These are phyloP conservation scores for Propithecus perrieri DNA, from an alignment of 2,797 vertebrate genomes.

Conservation along the genomic window DNA sequence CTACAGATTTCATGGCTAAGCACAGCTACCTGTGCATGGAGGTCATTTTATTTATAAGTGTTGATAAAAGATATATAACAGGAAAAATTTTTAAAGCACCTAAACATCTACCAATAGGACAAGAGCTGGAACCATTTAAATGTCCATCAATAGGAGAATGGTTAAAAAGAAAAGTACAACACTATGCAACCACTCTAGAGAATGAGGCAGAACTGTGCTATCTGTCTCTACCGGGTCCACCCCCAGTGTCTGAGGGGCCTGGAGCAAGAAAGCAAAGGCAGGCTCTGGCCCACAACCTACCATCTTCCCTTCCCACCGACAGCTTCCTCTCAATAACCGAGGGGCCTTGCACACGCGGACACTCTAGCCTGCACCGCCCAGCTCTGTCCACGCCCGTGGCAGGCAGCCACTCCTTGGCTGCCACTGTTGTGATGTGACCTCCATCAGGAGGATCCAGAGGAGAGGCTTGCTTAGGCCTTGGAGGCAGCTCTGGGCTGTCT, in stretches of 20 bases:
- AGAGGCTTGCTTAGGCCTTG: background rate
- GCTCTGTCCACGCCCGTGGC: background rate
- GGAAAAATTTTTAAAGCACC: background rate
- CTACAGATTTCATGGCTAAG: rapidly evolving
- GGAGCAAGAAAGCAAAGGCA: background rate
- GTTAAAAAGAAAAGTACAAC: background rate
- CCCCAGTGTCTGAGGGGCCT: background rate
- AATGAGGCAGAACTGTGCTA: background rate
- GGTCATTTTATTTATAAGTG: too few relatives aligned
- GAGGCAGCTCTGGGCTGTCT: background rate
- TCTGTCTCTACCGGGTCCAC: background rate
- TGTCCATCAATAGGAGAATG: background rate
- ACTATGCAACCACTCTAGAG: background rate
- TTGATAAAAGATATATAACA: background rate
- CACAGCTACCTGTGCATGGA: rapidly evolving
- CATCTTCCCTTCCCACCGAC: background rate
- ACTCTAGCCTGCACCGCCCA: too few relatives aligned
- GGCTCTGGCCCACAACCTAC: background rate
- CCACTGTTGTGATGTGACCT: too few relatives aligned
- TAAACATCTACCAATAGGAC: background rate
- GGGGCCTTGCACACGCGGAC: rapidly evolving
- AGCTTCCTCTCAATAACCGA: background rate
- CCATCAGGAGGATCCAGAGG: background rate
- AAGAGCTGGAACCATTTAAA: background rate
- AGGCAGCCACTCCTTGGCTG: background rate